A percentile compares a stretch with the other conserved stretches of the same genome.
Evolutionary conservation across 23 tunicate genomes (phyloP).

Genomic region (Trididemnum clinides): DNA sequence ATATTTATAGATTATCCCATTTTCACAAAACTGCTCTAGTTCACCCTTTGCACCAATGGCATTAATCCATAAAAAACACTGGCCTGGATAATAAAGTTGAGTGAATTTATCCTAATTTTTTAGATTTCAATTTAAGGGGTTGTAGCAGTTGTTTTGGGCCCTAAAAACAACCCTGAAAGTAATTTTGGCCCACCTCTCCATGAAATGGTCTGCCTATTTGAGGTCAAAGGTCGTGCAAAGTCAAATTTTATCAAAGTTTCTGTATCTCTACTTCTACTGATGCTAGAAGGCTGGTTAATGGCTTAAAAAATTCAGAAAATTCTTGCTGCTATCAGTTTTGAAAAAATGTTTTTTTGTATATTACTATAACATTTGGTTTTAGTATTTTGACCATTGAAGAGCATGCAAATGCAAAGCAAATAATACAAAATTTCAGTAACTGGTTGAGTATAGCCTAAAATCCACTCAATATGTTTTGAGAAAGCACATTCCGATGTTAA

Average conservation of each 20-base stretch:
- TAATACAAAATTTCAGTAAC: background rate
- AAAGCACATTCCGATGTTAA: background rate
- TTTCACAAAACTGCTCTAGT: too few relatives aligned
- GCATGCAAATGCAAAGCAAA: background rate
- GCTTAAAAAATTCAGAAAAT: conserved; percentile 7
- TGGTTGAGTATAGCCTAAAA: background rate
- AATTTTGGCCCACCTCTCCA: background rate
- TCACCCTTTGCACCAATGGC: too few relatives aligned
- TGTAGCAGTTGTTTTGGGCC: background rate
- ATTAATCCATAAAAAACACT: too few relatives aligned
- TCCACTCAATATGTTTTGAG: too few relatives aligned
- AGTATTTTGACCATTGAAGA: background rate
- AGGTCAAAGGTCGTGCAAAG: conserved; percentile 10
- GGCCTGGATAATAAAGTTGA: background rate
- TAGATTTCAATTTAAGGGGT: conserved; percentile 24
- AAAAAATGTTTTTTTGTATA: conserved; percentile 9
- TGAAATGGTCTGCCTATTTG: conserved; percentile 6
- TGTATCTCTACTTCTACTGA: conserved; percentile 29
- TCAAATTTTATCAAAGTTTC: conserved; percentile 1
- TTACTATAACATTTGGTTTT: too few relatives aligned
- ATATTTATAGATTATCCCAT: too few relatives aligned
- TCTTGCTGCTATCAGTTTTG: background rate
- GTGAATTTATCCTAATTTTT: background rate
- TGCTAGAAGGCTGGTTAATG: conserved; percentile 18
- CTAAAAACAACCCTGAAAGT: background rate